These are phyloP conservation scores for Dendrocincla fuliginosa DNA, from an alignment of 2,797 vertebrate genomes.

Conservation along the genomic window DNA sequence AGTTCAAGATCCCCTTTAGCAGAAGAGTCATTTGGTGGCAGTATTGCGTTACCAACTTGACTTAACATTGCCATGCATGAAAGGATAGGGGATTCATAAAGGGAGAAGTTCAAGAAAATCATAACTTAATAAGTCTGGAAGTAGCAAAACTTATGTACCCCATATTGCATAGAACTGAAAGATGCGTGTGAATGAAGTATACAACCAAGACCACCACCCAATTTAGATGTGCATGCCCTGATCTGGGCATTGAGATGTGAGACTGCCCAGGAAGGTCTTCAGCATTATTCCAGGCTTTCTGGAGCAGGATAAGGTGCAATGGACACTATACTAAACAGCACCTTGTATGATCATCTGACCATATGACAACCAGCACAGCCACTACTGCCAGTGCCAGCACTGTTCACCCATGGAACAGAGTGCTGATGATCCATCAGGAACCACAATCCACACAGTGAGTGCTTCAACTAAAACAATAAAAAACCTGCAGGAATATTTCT, in stretches of 20 bases:
- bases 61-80: neutral
- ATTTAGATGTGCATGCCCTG: neutral
- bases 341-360: neutral
- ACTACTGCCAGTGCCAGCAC: neutral
- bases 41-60: neutral
- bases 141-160: neutral
- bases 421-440: neutral
- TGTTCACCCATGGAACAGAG: neutral
- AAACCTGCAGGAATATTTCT: neutral
- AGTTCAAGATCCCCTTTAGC: neutral
- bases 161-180: neutral
- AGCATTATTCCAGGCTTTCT: neutral
- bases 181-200: neutral
- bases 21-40: neutral
- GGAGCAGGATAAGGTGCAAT: neutral
- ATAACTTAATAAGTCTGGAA: neutral
- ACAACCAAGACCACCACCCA: neutral
- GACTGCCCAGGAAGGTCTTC: neutral
- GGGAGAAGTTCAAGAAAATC: neutral
- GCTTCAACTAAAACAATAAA: neutral
- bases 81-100: neutral
- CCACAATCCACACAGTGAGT: neutral
- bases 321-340: neutral
- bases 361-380: neutral
- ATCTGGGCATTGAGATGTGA: neutral